Conservation (phyloP, 2,797 vertebrate genomes). For the Trachurus trachurus region DNA sequence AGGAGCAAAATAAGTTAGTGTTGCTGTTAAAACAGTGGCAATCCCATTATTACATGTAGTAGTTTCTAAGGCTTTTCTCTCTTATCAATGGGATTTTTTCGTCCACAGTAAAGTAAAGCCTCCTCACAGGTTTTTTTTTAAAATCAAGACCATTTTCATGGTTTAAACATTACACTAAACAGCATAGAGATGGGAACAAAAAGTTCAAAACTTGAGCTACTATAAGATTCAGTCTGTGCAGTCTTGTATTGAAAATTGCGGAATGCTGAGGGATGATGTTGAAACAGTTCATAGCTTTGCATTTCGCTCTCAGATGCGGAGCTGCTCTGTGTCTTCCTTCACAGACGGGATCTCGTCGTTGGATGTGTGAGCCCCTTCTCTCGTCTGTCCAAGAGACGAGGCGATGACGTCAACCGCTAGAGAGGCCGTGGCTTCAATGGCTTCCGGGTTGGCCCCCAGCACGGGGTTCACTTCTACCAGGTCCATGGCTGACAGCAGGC, state of each 20-base stretch:
- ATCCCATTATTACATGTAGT: conserved; percentile 9
- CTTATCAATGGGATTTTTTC: neutral
- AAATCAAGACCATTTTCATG: conserved; percentile 14
- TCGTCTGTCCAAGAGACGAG: conserved; percentile 93
- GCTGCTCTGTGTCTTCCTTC: conserved; percentile 86
- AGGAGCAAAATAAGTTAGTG: conserved; percentile 58
- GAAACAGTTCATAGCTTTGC: conserved; percentile 50
- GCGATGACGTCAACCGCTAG: conserved; percentile 94
- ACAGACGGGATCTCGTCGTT: conserved; percentile 87
- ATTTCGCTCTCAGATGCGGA: conserved; percentile 76
- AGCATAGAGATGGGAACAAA: conserved; percentile 9
- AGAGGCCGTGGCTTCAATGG: conserved; percentile 90
- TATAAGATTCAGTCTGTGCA: conserved; percentile 51
- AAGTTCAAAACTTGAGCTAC: conserved; percentile 10
- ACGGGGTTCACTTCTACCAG: conserved; percentile 96
- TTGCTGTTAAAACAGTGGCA: conserved; percentile 21
- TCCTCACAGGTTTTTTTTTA: conserved; percentile 2
- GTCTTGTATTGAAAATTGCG: conserved; percentile 58
- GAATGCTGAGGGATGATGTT: conserved; percentile 79
- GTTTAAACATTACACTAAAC: conserved; percentile 22
- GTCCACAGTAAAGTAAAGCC: conserved; percentile 4
- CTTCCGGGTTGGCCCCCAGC: conserved; percentile 89
- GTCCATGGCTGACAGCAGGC: conserved; percentile 95
- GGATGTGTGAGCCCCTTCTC: conserved; percentile 89
- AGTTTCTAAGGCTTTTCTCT: conserved; percentile 8